Conservation (phyloP, 2,888 invertebrate species). For the Acanthosepion pharaonis region DNA sequence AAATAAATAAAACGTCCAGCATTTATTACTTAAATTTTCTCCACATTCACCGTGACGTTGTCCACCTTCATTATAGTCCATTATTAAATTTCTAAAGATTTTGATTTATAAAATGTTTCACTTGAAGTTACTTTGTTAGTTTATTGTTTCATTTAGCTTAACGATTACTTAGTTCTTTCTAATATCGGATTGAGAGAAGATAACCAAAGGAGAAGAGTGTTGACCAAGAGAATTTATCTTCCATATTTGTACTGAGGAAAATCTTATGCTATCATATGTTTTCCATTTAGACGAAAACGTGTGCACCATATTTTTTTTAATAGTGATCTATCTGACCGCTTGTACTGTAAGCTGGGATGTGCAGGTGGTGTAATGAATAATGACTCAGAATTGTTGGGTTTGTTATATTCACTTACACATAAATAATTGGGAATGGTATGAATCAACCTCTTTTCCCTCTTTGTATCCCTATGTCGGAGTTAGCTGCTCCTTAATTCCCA, state of each 20-base stretch:
- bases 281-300: no score
- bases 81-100: slow-evolving; percentile 21
- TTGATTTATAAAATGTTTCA: neutral
- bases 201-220: neutral
- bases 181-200: neutral
- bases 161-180: neutral
- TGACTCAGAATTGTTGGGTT: no score
- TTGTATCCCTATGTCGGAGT: no score
- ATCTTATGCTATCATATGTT: neutral
- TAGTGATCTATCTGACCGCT: no score
- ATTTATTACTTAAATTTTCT: neutral
- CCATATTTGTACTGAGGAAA: neutral
- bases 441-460: no score
- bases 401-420: no score
- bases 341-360: no score
- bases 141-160: neutral
- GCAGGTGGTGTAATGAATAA: no score
- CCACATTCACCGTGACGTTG: neutral
- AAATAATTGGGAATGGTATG: no score
- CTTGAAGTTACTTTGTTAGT: neutral
- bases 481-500: no score
- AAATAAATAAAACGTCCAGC: neutral
- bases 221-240: neutral
- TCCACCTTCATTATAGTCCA: neutral
- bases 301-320: no score